phyloP scores from a whole-genome alignment of 2,113 vertebrate genomes.

The Trinectes maculatus region DNA sequence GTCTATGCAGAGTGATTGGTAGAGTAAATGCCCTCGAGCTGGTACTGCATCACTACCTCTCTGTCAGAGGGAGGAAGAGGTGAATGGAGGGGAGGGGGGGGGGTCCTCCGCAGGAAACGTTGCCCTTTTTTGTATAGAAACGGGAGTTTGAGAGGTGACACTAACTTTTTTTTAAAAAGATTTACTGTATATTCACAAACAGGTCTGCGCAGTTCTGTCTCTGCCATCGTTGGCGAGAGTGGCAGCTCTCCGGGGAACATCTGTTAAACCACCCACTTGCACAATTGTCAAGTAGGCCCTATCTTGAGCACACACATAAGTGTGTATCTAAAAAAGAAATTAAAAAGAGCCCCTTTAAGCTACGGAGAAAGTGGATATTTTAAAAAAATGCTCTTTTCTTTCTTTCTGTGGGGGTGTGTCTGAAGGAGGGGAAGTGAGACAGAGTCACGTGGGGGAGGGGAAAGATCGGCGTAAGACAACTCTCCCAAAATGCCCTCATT shows the following conservation, averaged over 20 bases:
- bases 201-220: constrained; percentile 6
- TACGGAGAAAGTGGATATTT: constrained; percentile 31
- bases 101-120: constrained; percentile 53
- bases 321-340: constrained; percentile 6
- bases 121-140: constrained; percentile 51
- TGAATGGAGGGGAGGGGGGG: constrained; percentile 13
- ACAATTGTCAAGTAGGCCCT: not conserved
- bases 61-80: constrained; percentile 7
- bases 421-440: constrained; percentile 74
- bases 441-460: constrained; percentile 67
- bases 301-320: constrained; percentile 4
- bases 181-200: not conserved
- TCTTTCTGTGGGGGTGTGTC: constrained; percentile 72
- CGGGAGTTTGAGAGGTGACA: not conserved
- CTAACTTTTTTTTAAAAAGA: constrained; percentile 6
- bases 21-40: constrained; percentile 69
- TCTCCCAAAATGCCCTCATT: constrained; percentile 63
- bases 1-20: constrained; percentile 46
- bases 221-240: not conserved
- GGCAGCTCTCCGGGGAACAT: constrained; percentile 31
- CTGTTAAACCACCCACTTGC: constrained; percentile 25
- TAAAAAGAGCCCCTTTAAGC: too few relatives aligned
- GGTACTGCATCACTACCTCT: constrained; percentile 52
- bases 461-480: constrained; percentile 58
- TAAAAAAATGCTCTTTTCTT: constrained; percentile 29